Evolutionary conservation across 2,113 vertebrate species (phyloP).

Genomic region (Rhagologus leucostigma): DNA sequence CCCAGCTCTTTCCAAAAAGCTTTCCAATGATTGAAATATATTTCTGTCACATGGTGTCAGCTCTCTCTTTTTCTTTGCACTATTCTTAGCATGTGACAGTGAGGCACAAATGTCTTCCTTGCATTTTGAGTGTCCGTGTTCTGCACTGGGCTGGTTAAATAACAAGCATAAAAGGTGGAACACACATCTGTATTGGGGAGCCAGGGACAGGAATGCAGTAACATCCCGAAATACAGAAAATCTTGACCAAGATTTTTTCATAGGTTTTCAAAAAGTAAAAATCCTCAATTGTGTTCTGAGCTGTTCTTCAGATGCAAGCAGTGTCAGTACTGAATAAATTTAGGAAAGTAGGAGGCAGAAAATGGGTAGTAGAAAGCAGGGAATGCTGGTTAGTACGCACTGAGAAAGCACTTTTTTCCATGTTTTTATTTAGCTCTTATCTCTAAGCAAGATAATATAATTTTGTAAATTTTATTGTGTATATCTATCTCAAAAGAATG

Average conservation of each 20-base stretch:
- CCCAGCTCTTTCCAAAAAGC: background rate
- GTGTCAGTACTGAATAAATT: background rate
- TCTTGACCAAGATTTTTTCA: background rate
- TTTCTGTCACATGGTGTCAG: background rate
- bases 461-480: background rate
- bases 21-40: background rate
- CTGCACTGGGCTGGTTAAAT: background rate
- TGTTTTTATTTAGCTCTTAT: constrained; percentile 11
- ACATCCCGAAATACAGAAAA: background rate
- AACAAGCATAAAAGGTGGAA: background rate
- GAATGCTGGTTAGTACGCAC: background rate
- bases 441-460: background rate
- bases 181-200: background rate
- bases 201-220: background rate
- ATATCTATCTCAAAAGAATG: background rate
- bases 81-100: background rate
- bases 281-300: background rate
- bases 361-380: background rate
- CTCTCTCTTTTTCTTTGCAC: background rate
- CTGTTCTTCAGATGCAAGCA: background rate
- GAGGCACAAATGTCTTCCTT: background rate
- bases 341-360: background rate
- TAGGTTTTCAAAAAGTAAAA: background rate
- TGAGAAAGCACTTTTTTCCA: background rate
- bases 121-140: background rate